phyloP scores from a whole-genome alignment of 2,113 vertebrate genomes.

The Hassar affinis region DNA sequence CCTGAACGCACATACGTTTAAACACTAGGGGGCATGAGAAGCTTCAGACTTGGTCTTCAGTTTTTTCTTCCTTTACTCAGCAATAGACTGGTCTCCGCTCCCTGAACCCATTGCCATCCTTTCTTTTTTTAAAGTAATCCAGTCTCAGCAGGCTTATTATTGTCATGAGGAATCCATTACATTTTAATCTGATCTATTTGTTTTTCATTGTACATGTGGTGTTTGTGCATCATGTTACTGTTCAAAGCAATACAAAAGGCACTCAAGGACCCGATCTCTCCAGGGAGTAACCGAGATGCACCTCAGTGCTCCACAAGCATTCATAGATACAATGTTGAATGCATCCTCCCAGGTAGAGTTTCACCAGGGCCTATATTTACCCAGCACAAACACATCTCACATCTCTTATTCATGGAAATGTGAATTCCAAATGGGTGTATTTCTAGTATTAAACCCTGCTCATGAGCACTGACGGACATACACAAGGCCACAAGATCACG shows the following conservation, averaged over 20 bases:
- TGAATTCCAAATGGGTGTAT: constrained; percentile 34
- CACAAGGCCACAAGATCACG: constrained; percentile 22
- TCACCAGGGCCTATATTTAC: constrained; percentile 49
- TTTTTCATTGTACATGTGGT: constrained; percentile 29
- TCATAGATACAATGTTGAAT: constrained; percentile 41
- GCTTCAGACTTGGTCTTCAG: neutral
- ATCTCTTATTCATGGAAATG: constrained; percentile 47
- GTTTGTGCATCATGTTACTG: constrained; percentile 42
- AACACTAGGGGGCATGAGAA: constrained; percentile 62
- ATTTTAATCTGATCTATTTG: constrained; percentile 37
- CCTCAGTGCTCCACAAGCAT: constrained; percentile 44
- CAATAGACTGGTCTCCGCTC: neutral
- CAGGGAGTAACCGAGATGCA: constrained; percentile 38
- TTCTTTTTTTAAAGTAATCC: constrained; percentile 15
- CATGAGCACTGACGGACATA: constrained; percentile 19
- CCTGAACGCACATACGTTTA: constrained; percentile 14
- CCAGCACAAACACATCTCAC: constrained; percentile 24
- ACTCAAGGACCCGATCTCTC: constrained; percentile 38
- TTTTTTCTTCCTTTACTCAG: constrained; percentile 3
- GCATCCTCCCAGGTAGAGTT: constrained; percentile 48
- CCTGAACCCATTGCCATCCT: neutral
- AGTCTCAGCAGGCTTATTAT: constrained; percentile 23
- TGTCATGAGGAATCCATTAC: constrained; percentile 30
- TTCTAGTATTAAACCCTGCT: constrained; percentile 35
- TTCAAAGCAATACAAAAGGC: constrained; percentile 40